A percentile compares a stretch with the other conserved stretches of the same genome.
Conservation (phyloP, 2,888 invertebrate species). For the Matsumyia berberina region DNA sequence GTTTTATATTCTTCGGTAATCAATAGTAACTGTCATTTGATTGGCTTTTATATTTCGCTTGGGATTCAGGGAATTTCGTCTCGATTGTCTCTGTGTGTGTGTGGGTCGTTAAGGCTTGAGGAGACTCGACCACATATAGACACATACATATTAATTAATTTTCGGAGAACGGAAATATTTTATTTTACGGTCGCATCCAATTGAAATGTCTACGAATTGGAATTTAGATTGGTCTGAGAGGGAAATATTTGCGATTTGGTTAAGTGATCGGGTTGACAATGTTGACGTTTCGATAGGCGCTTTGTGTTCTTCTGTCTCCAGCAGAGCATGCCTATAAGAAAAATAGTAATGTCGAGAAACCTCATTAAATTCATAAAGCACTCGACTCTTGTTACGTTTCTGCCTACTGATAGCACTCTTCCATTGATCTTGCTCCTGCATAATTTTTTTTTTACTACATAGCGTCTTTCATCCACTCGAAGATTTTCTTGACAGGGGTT, state of each 20-base stretch:
- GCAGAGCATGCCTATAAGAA: too few relatives aligned
- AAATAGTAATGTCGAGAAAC: too few relatives aligned
- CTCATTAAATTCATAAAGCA: too few relatives aligned
- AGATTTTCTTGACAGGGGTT: too few relatives aligned
- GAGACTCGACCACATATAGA: not conserved
- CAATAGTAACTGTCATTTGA: constrained; percentile 71
- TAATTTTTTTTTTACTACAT: too few relatives aligned
- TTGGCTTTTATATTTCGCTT: constrained; percentile 51
- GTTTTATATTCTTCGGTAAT: constrained; percentile 39
- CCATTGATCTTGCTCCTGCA: too few relatives aligned
- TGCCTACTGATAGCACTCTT: too few relatives aligned
- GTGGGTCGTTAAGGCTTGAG: constrained; percentile 12
- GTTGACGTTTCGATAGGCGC: not conserved
- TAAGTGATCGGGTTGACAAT: not conserved
- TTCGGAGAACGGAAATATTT: constrained; percentile 45
- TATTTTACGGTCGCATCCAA: constrained; percentile 32
- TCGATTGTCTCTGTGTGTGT: not conserved
- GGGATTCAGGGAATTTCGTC: constrained; percentile 27
- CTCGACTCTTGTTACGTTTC: too few relatives aligned
- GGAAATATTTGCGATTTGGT: not conserved
- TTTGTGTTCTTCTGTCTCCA: too few relatives aligned
- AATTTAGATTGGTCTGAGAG: not conserved
- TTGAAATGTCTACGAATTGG: constrained; percentile 43
- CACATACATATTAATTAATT: constrained; percentile 52
- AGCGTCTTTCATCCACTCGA: too few relatives aligned